These are phyloP conservation scores for Odocoileus virginianus DNA, from an alignment of 2,113 vertebrate species.

Conservation along the genomic window DNA sequence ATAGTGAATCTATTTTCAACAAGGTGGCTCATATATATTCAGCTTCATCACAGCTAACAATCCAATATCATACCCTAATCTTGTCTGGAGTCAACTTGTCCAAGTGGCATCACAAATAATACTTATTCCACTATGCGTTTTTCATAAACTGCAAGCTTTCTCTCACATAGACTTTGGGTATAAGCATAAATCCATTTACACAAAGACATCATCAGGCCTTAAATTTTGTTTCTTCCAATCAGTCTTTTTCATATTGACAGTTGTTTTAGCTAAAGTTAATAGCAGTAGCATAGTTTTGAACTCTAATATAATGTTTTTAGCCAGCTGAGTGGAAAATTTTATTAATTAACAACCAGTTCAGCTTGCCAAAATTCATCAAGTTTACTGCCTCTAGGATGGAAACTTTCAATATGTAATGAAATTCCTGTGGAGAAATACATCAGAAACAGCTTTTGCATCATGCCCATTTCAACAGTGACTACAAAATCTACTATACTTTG, in stretches of 20 bases:
- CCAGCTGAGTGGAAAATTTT: not conserved
- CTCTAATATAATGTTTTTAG: not conserved
- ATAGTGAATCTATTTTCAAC: not conserved
- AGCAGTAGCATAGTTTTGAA: not conserved
- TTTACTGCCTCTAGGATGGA: not conserved
- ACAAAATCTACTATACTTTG: not conserved
- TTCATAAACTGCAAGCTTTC: not conserved
- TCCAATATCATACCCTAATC: rapidly evolving
- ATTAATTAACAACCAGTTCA: slow-evolving; percentile 3
- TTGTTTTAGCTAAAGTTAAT: not conserved
- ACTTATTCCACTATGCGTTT: not conserved
- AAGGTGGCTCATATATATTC: rapidly evolving
- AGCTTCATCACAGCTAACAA: not conserved
- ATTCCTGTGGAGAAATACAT: not conserved
- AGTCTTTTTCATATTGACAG: not conserved
- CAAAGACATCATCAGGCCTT: not conserved
- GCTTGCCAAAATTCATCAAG: not conserved
- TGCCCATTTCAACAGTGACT: not conserved
- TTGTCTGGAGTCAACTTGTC: not conserved
- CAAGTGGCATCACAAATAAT: not conserved
- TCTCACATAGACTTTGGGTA: not conserved
- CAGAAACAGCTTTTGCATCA: not conserved
- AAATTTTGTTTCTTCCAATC: not conserved
- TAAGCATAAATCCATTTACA: not conserved
- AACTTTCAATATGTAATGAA: not conserved